Evolutionary conservation across 2,888 invertebrate species (phyloP), one percentile per base, ranked within the genome.

Genomic region (Saturnia japonica): DNA sequence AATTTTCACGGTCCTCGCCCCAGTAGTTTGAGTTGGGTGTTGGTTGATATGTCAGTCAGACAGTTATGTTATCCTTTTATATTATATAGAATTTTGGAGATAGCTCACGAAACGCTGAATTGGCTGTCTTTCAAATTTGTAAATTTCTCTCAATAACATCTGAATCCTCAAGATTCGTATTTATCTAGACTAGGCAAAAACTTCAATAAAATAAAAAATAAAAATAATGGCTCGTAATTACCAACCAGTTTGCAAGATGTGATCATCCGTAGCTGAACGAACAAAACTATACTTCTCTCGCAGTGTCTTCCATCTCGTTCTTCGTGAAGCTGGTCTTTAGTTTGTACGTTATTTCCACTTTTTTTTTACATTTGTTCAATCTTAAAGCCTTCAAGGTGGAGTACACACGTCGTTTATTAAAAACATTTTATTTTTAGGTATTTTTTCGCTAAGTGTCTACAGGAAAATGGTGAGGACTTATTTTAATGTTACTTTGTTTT

Each of bases 401-500:
- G 57, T 25, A 60, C 25, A 28, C 14, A 60, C 57, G 57, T 60
- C 14, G 57, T 60, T 60, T 25, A 60, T 28, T 0, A 14, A 4
- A 60, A 60, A 9, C 51, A n/a, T 25, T 11, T 0, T 25, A n/a
- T 25, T 14, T 57, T 57, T 25, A 11, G 6, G 3, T 3, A 28
- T 60, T 60, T 54, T 22, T 22, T 22, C 22, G n/a, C 22, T 22
- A 22, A 22, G 12, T 12, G 11, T 60, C 25, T 60, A 28, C 25
- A 60, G 57, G 57, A 60, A 60, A 60, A 60, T 60, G 57, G 57
- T 60, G 28, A 60, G 57, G 14, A 60, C 4, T 34, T 34, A n/a
- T 57, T 57, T 16, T 57, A 25, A 57, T n/a, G 51, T 25, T 57
- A 57, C 12, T 25, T 25, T 25, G 57, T 57, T 57, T n/a, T 19